Base-by-base conservation (phyloP, 2,888 invertebrate genomes). In the Drosophila nigricruria region DNA sequence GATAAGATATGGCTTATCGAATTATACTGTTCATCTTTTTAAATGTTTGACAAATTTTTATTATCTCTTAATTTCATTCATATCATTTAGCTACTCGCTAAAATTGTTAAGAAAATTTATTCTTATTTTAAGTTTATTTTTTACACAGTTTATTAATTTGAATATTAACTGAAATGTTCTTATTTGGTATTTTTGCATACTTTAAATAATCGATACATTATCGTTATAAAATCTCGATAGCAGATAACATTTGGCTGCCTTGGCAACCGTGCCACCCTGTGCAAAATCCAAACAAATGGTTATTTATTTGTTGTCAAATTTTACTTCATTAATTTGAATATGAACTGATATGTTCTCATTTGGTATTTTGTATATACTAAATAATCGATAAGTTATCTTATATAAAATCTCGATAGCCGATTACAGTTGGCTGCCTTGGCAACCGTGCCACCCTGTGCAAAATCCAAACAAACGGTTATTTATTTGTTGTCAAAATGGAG, bases 401-500 rank as follows among this genome's bases (percentile, higher is more conserved):
- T 16, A 14, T n/a, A 10, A n/a, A 34, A n/a, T 42, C 18, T 53
- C 42, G 53, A 61, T 52, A 42, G 8, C 1, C 56, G 42, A 54
- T 62, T 16, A 0, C 10, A 14, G 4, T 32, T 32, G 14, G 60
- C 6, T 49, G 30, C 43, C 32, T 58, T 77, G 66, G 34, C 71
- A 62, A 74, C 71, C 10, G 6, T 38, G 20, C 5, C 52, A 65
- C 71, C 58, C 58, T 65, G 50, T 47, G 25, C 0, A 2, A 36
- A 50, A 30, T 16, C 67, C 38, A 77, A 77, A 77, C 75, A 77
- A 77, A 72, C 59, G 34, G 59, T 49, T 20, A 50, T 27, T 42
- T 49, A 6, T 16, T 16, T 20, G 14, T 18, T 50, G 50, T 52
- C 50, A 52, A 34, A 34, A 18, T 79, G 77, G 64, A 74, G 9